Conservation (phyloP, 2,888 invertebrate species). For the Didymodactylos carnosus region DNA sequence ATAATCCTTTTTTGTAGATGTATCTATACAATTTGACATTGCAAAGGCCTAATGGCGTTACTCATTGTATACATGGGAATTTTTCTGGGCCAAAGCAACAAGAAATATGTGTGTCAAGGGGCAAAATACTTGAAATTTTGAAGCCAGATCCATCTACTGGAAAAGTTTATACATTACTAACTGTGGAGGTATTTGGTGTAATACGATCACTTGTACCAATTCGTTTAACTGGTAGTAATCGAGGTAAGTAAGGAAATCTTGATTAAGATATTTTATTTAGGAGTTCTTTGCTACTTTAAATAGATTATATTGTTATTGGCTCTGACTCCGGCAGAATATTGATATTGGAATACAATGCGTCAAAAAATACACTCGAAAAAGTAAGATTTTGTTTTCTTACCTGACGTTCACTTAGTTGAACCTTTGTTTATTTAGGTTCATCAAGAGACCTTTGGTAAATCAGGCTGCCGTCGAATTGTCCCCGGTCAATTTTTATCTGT, state of each 20-base stretch:
- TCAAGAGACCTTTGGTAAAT: slow-evolving; percentile 97
- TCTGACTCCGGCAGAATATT: slow-evolving; percentile 95
- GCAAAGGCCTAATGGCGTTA: slow-evolving; percentile 83
- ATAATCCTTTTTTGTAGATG: slow-evolving; percentile 45
- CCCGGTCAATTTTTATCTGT: slow-evolving; percentile 95
- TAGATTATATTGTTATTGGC: slow-evolving; percentile 89
- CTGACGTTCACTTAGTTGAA: neutral
- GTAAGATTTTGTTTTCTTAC: too few species aligned
- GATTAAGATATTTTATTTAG: slow-evolving; percentile 13
- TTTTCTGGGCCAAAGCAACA: slow-evolving; percentile 92
- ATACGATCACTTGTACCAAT: slow-evolving; percentile 85
- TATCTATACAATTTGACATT: slow-evolving; percentile 88
- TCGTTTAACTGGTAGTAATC: slow-evolving; percentile 55
- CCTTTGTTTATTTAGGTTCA: slow-evolving; percentile 46
- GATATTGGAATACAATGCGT: slow-evolving; percentile 76
- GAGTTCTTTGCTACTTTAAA: slow-evolving; percentile 19
- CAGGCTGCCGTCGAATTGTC: slow-evolving; percentile 87
- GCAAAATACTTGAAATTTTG: slow-evolving; percentile 52
- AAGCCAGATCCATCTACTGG: slow-evolving; percentile 91
- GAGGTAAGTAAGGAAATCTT: neutral
- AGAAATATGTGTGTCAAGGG: slow-evolving; percentile 64
- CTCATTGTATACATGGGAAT: slow-evolving; percentile 90
- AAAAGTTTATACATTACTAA: slow-evolving; percentile 75
- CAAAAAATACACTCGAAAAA: slow-evolving; percentile 69
- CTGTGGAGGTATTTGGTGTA: slow-evolving; percentile 87